A percentile compares a stretch with the other conserved stretches of the same genome.
These are phyloP conservation scores for Rhamnusium bicolor DNA, from an alignment of 2,888 invertebrate species.

Conservation along the genomic window DNA sequence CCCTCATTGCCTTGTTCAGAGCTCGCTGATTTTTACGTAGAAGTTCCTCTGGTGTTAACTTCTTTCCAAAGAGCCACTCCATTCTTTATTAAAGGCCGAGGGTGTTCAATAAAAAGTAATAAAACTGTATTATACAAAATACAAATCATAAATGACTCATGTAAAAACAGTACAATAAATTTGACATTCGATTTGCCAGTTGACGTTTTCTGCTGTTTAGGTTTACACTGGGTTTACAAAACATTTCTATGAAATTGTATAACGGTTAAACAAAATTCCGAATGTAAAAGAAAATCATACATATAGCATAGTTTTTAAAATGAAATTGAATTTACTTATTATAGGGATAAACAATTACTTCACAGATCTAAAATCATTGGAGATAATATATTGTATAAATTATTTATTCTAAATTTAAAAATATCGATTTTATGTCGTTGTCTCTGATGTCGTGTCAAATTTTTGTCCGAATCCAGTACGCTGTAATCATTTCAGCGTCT, in stretches of 20 bases:
- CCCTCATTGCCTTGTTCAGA: slow-evolving; percentile 97
- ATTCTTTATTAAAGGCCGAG: slow-evolving; percentile 69
- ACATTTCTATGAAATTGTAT: not conserved
- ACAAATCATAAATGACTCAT: slow-evolving; percentile 37
- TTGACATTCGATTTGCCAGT: slow-evolving; percentile 9
- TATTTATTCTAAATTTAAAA: not conserved
- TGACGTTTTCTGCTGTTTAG: not conserved
- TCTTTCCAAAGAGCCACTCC: slow-evolving; percentile 98
- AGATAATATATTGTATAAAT: no score
- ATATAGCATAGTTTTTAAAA: not conserved
- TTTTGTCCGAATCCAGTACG: not conserved
- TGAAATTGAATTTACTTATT: not conserved
- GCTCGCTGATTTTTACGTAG: slow-evolving; percentile 98
- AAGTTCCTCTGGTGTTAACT: slow-evolving; percentile 98
- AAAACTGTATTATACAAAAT: not conserved
- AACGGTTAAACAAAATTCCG: not conserved
- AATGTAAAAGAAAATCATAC: not conserved
- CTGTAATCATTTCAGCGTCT: not conserved
- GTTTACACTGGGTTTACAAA: not conserved
- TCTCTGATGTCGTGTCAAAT: no score
- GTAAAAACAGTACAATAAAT: not conserved
- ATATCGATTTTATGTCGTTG: not conserved
- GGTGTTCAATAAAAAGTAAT: not conserved
- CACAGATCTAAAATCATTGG: no score
- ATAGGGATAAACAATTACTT: not conserved